phyloP scores from a whole-genome alignment of 64 coral and sea anemone species.

The Exaiptasia diaphana region DNA sequence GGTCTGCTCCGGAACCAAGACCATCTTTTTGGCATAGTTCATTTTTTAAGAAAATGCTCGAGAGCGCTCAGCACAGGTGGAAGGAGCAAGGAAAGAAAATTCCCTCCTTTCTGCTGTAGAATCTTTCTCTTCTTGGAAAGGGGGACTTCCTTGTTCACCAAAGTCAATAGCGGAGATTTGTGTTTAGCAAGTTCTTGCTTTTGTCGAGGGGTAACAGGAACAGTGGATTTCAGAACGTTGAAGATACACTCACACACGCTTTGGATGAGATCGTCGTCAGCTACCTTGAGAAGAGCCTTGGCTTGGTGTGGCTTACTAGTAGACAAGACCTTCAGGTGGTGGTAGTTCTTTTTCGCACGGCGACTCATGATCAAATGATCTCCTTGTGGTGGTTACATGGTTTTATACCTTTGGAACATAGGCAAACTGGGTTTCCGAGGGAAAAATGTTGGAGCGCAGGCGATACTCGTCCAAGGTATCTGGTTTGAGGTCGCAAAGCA shows the following conservation, averaged over 20 bases:
- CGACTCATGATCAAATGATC: constrained; percentile 20
- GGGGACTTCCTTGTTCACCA: not conserved
- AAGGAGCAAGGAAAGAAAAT: not conserved
- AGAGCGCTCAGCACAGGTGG: not conserved
- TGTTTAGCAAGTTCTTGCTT: not conserved
- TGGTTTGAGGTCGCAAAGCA: constrained; percentile 30
- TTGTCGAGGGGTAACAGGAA: not conserved
- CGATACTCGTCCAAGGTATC: not conserved
- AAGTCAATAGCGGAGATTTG: not conserved
- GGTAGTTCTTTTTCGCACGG: constrained; percentile 43
- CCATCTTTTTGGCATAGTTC: not conserved
- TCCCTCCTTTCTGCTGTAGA: not conserved
- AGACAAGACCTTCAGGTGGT: constrained; percentile 39
- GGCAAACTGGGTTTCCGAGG: constrained; percentile 1
- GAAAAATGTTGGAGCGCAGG: not conserved
- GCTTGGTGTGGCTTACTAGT: not conserved
- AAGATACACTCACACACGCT: constrained; percentile 42
- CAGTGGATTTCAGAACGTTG: constrained; percentile 39
- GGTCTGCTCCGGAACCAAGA: not conserved
- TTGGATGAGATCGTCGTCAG: constrained; percentile 21
- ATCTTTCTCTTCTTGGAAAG: not conserved
- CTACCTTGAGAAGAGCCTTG: constrained; percentile 52
- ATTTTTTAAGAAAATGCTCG: not conserved
- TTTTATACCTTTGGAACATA: constrained; percentile 11
- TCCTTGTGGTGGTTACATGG: not conserved